Evolutionary conservation across 2,797 vertebrate genomes (phyloP), one percentile per base, ranked within the genome.

Genomic region (Lateolabrax maculatus): DNA sequence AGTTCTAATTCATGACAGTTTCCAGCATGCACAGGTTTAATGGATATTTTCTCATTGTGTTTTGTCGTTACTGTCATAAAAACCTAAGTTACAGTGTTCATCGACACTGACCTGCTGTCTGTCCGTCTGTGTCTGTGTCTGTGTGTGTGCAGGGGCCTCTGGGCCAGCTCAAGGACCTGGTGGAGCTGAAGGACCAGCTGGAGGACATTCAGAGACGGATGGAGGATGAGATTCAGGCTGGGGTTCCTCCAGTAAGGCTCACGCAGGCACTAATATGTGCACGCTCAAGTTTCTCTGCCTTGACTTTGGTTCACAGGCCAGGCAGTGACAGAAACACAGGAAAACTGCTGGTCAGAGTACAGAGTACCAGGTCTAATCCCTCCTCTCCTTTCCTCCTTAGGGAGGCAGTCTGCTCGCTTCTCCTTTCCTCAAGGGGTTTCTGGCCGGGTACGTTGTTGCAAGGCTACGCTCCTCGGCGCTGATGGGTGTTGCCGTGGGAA

Each of bases 371-470:
- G 43, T 63, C 25, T 79, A 44, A 71, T 64, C 21, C 70, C 34
- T 76, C 19, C 11, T 74, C 2, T 46, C 1, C 5, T 71, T 57
- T 64, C 31, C 51, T 37, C 55, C 39, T 23, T 86, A 99, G 98
- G 96, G 98, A 71, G 96, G 96, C 29, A 97, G 97, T 8, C 80
- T 99, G 27, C 88, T 99, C 84, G 95, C 94, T 1, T 99, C 98
- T 16, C 98, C 98, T 1, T 98, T 99, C 34, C 90, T 99, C 77
- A 99, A 98, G 84, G 98, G 98, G 11, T 98, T 98, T 81, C 87
- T 99, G 88, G 96, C 97, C 0, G 98, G 98, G 18, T 99, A 98
- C 75, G 27, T 99, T 27, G 93, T 99, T 51, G 96, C 97, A 71
- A 97, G 94, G 71, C 94, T 99, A 7, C 97, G 97, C 69, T 95